Evolutionary conservation across 2,797 vertebrate genomes (phyloP), one percentile per base, ranked within the genome.

Genomic region (Rhinoraja longicauda): DNA sequence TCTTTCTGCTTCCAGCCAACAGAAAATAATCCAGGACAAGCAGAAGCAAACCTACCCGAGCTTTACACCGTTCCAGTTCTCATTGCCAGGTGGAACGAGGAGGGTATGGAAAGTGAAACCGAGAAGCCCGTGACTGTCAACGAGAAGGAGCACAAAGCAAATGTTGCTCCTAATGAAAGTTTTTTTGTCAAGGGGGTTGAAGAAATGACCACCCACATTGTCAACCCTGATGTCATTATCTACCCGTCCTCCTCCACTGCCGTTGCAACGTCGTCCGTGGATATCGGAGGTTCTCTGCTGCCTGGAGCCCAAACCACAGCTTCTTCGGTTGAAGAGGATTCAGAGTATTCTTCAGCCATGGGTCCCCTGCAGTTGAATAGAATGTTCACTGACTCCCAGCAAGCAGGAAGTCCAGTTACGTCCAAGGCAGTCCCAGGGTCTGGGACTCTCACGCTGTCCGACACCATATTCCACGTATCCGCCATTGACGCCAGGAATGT

Each of bases 31-130:
- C 84, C 62, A 88, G 84, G 21, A 67, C 64, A 67, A 21, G 17
- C 62, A 10, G 84, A 21, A 21, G n/a, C 84, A 24, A 88, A 36
- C 67, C 67, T 88, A 36, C 84, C 62, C 17, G 62, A 88, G 64
- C n/a, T 62, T 12, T 67, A 88, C 62, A 88, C 84, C 0, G 15
- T n/a, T 36, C 59, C 62, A 10, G 17, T 88, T 8, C 62, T 88
- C 64, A 67, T 19, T 67, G 93, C 93, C 95, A 93, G 96, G 96
- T 93, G 96, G 96, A 88, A 95, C 96, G 94, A 94, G 94, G 90
- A 96, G 93, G 62, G 9, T 32, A 94, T 79, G 72, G 95, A 95
- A 94, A 94, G 94, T 88, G 95, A 95, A 95, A 94, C 93, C 78
- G 95, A 36, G 57, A 75, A 75, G 21, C 75, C 82, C 32, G 77